Evolutionary conservation across 2,888 invertebrate genomes (phyloP), one percentile per base, ranked within the genome.

Genomic region (Eustalomyia histrio): DNA sequence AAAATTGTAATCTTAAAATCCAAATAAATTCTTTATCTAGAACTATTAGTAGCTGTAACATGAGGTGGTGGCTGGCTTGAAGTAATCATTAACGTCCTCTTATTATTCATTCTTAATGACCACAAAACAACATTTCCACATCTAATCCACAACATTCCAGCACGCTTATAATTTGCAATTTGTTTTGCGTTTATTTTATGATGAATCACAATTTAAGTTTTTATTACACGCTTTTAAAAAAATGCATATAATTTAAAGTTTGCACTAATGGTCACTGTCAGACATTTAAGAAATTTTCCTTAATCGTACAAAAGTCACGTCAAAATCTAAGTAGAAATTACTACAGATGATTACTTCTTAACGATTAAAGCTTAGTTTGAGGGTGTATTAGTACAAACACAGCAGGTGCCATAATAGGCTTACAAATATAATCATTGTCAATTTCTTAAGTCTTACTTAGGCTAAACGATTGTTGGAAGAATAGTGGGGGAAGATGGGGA

Each of bases 151-250:
- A 64, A 64, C 76, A 80, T 80, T 76, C 80, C 72, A 61, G 76
- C 80, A 80, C 80, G 76, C 76, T 80, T 68, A 33, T 58, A 68
- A 68, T 68, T 80, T 76, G 43, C 68, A 68, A 74, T 74, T 79
- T 63, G 29, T 61, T 47, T 47, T 47, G 43, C 6, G 6, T 47
- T 47, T 29, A 47, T 47, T 63, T 74, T 39, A 61, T 68, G 47
- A 63, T 80, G 80, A 80, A 76, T 80, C 72, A 80, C 52, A 80
- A 29, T 29, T 55, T 64, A 69, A 58, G 55, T 57, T 67, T 52
- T 57, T 71, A 58, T 63, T 65, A 68, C 68, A 76, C 57, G 73
- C 72, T 73, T 52, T 73, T 50, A 67, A 80, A 67, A 80, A 68
- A 60, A 43, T 29, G 24, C 16, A 14, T 33, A 60, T 14, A 58